A percentile compares a stretch with the other conserved stretches of the same genome.
Evolutionary conservation across 2,113 vertebrate genomes (phyloP).

Genomic region (Triplophysa dalaica): DNA sequence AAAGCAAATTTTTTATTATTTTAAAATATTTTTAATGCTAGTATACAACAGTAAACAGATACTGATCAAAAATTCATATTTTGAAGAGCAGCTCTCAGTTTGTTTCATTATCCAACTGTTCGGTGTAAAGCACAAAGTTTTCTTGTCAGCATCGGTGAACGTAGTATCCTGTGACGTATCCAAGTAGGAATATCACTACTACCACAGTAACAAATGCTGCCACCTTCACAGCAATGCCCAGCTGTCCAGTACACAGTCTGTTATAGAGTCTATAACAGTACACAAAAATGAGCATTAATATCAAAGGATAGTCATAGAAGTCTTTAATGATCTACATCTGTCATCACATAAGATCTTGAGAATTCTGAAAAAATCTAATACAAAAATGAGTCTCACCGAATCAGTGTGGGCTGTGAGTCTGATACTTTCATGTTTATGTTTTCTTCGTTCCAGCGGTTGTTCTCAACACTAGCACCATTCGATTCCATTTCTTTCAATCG

Average conservation of each 20-base stretch:
- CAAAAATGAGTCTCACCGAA: slow-evolving; percentile 71
- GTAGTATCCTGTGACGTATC: slow-evolving; percentile 80
- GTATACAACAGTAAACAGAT: no score
- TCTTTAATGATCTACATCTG: no score
- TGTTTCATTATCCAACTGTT: background rate
- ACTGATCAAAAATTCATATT: no score
- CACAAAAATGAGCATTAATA: background rate
- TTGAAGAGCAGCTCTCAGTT: background rate
- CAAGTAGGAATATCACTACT: slow-evolving; percentile 74
- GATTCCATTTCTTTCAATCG: slow-evolving; percentile 68
- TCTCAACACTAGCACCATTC: slow-evolving; percentile 67
- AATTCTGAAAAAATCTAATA: background rate
- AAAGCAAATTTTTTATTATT: no score
- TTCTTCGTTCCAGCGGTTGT: slow-evolving; percentile 78
- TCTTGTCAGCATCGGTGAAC: slow-evolving; percentile 72
- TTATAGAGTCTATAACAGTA: slow-evolving; percentile 67
- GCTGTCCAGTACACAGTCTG: slow-evolving; percentile 69
- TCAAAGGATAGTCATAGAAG: background rate
- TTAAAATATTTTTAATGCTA: no score
- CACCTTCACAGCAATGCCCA: slow-evolving; percentile 70
- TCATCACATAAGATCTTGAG: background rate
- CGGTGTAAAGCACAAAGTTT: background rate
- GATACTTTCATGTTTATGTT: slow-evolving; percentile 72
- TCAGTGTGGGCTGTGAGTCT: slow-evolving; percentile 52
- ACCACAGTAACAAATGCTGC: slow-evolving; percentile 67